Evolutionary conservation across 2,888 invertebrate genomes (phyloP), one percentile per base, ranked within the genome.

Genomic region (Eristalis pertinax): DNA sequence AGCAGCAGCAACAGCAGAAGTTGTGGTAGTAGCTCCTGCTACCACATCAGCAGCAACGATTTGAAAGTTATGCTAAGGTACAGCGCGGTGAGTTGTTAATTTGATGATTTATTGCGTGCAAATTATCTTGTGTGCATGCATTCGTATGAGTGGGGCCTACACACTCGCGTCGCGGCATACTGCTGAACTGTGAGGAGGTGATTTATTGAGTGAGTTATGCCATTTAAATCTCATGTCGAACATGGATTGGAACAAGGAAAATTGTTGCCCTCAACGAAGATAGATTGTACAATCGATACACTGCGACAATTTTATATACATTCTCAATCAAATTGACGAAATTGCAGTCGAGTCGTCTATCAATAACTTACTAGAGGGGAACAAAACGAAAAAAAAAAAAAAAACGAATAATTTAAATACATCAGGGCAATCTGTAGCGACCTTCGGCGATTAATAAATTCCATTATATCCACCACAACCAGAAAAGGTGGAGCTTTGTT

Each of bases 61-160:
- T 87, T 87, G 83, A 83, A 87, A 87, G 86, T 76, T 79, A 79
- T 79, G 86, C 75, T 56, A 79, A 84, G 76, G 79, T 86, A 60
- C 50, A 43, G 75, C 68, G 84, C 84, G 83, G 83, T 80, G 84
- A 84, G 87, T 87, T 87, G 87, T 84, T 87, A 84, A 84, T 87
- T 84, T 79, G 84, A 87, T 87, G 87, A 87, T 79, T 84, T 88
- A 88, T 88, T 88, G 84, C 88, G 88, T 88, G 88, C 88, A 84
- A 88, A 88, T 88, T 88, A 88, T 84, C 80, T 74, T 77, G 84
- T 77, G 72, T 29, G 74, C 80, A 63, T 29, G 58, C 32, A 32
- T 32, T 8, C 22, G 56, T 15, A 24, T 77, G 75, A 68, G 60
- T 62, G 32, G 62, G 38, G 80, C 32, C 32, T 32, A 32, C 32